Base-by-base conservation (phyloP, 53 echinoderm and acorn worm species). In the Luidia sarsii region DNA sequence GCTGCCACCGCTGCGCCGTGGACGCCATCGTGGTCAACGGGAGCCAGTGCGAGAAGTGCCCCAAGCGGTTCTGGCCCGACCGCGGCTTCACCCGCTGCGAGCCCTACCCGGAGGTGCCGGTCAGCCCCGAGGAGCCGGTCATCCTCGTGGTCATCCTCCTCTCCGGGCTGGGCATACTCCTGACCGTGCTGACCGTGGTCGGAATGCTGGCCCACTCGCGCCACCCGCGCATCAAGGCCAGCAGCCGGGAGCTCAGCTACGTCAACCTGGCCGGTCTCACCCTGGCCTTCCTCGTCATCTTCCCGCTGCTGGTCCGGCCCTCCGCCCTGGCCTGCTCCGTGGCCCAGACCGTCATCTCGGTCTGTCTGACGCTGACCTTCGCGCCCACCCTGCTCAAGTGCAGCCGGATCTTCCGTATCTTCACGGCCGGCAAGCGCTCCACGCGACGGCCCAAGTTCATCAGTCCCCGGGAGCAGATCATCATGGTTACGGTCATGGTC, bases 171-270 rank as follows among this genome's bases (percentile, higher is more conserved):
- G 94, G 94, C 1, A 64, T 91, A 52, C 4, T 89, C 3, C 45
- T 81, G 3, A 82, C 80, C 24, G 36, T 83, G 10, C 6, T 89
- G 14, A 64, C 86, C 1, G 45, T 87, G 4, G 33, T 73, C 2
- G 70, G 83, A 4, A 80, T 86, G 43, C 24, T 89, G 15, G 50
- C 34, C 45, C 74, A 91, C 56, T 74, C 66, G 70, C 72, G 75
- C 3, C 83, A 94, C 49, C 71, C 80, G 3, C 50, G 89, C 2
- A 50, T 94, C 16, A 80, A 84, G 41, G 81, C 86, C 3, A 83
- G 80, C 38, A 89, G 87, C 55, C 87, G 87, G 15, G 84, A 86
- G n/a, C 89, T 92, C 13, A 86, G 81, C 41, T 68, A 57, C 50
- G 37, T 86, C 37, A 86, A 79, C 27, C 41, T 86, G 35, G 63